phyloP scores from a whole-genome alignment of 2,113 vertebrate species.

The Clarias batrachus region DNA sequence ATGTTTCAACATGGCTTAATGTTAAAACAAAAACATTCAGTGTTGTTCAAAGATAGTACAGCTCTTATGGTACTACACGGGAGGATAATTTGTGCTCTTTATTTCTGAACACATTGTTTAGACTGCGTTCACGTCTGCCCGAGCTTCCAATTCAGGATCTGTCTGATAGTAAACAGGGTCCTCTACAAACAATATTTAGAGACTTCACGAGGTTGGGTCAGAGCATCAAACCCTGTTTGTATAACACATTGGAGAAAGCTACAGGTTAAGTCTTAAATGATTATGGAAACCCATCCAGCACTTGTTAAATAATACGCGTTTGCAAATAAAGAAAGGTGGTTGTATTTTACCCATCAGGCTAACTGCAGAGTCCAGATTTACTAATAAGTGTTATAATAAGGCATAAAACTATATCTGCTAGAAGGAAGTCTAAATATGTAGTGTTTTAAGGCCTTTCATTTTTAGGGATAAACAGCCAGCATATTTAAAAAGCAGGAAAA shows the following conservation, averaged over 20 bases:
- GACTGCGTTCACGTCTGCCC: background rate
- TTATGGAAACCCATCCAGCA: background rate
- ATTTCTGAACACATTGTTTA: too few relatives aligned
- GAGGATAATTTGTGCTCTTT: too few relatives aligned
- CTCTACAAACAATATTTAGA: background rate
- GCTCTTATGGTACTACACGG: background rate
- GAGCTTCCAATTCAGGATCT: background rate
- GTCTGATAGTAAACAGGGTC: background rate
- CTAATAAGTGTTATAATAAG: background rate
- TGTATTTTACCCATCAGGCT: background rate
- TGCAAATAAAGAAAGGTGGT: background rate
- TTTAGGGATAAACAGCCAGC: background rate
- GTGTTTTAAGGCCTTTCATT: background rate
- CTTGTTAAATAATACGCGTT: background rate
- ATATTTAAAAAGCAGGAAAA: background rate
- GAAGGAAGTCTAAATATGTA: background rate
- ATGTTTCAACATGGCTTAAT: background rate
- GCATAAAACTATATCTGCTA: background rate
- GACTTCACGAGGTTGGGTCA: background rate
- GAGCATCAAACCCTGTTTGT: background rate
- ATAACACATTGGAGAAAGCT: background rate
- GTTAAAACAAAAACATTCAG: background rate
- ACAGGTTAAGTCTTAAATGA: too few relatives aligned
- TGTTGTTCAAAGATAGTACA: background rate
- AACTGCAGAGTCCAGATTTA: background rate